Evolutionary conservation across 2,888 invertebrate species (phyloP).

Genomic region (Apotomis capreana): DNA sequence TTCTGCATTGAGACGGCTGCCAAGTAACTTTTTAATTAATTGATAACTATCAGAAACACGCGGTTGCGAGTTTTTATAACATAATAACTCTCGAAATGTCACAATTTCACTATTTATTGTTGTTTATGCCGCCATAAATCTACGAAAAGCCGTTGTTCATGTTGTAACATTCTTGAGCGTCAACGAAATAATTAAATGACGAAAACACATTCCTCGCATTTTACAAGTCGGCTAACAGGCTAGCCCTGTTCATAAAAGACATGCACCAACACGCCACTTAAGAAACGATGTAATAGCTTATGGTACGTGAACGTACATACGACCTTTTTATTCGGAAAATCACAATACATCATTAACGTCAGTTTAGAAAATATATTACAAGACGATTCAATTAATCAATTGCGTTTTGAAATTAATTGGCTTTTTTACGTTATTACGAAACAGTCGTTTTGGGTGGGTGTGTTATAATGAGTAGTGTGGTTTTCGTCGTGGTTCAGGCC

Average conservation of each 20-base stretch:
- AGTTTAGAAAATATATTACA: slow-evolving; percentile 12
- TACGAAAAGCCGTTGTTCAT: slow-evolving; percentile 11
- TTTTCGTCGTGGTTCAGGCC: too few relatives aligned
- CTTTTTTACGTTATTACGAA: slow-evolving; percentile 15
- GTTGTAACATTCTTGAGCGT: slow-evolving; percentile 4
- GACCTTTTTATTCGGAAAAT: not conserved
- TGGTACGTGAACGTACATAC: not conserved
- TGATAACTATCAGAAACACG: not conserved
- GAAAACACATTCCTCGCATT: slow-evolving; percentile 23
- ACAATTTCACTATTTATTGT: slow-evolving; percentile 10
- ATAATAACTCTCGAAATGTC: not conserved
- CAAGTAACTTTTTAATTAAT: not conserved
- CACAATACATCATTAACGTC: slow-evolving; percentile 21
- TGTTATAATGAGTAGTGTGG: not conserved
- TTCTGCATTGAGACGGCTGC: not conserved
- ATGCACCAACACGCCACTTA: not conserved
- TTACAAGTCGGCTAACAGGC: slow-evolving; percentile 14
- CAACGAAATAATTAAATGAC: slow-evolving; percentile 17
- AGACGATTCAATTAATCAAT: slow-evolving; percentile 15
- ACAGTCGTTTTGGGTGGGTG: not conserved
- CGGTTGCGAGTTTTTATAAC: not conserved
- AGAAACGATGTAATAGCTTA: not conserved
- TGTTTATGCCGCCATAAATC: slow-evolving; percentile 9
- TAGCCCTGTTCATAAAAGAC: slow-evolving; percentile 9
- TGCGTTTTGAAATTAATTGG: slow-evolving; percentile 11